phyloP scores from a whole-genome alignment of 2,888 invertebrate species.

The Liopterus haemorrhoidalis region DNA sequence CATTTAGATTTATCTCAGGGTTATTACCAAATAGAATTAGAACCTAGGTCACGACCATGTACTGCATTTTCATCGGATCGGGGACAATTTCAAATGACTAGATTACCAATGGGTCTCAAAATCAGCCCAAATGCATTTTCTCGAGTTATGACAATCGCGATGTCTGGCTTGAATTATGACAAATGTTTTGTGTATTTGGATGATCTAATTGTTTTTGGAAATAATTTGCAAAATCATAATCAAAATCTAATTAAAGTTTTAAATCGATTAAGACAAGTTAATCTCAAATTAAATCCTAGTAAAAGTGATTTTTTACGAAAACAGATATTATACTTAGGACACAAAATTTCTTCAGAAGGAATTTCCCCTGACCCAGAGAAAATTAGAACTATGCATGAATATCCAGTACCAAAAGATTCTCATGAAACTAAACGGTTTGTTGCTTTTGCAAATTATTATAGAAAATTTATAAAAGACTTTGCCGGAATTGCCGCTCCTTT shows the following conservation, averaged over 20 bases:
- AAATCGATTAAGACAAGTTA: too few species aligned
- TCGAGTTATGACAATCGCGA: constrained; percentile 14
- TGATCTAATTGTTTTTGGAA: constrained; percentile 10
- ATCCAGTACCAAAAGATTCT: constrained; percentile 29
- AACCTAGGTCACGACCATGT: constrained; percentile 25
- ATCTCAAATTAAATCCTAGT: constrained; percentile 12
- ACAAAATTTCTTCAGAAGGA: constrained; percentile 27
- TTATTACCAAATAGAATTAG: constrained; percentile 30
- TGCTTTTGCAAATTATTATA: constrained; percentile 31
- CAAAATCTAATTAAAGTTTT: too few species aligned
- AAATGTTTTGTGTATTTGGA: constrained; percentile 6
- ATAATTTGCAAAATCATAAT: constrained; percentile 7
- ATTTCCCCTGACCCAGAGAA: constrained; percentile 29
- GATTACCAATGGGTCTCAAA: too few species aligned
- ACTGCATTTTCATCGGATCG: constrained; percentile 33
- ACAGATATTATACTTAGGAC: constrained; percentile 3
- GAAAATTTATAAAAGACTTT: constrained; percentile 30
- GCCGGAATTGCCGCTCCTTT: too few species aligned
- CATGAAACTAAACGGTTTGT: constrained; percentile 27
- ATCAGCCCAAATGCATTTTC: constrained; percentile 16
- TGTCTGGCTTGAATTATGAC: constrained; percentile 13
- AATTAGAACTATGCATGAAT: constrained; percentile 26
- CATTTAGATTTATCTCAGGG: too few species aligned
- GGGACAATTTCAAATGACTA: constrained; percentile 34
- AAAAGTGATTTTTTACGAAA: constrained; percentile 17